A percentile compares a stretch with the other conserved stretches of the same genome.
These are phyloP conservation scores for Phaethon lepturus DNA, from an alignment of 2,113 vertebrate species.

Conservation along the genomic window DNA sequence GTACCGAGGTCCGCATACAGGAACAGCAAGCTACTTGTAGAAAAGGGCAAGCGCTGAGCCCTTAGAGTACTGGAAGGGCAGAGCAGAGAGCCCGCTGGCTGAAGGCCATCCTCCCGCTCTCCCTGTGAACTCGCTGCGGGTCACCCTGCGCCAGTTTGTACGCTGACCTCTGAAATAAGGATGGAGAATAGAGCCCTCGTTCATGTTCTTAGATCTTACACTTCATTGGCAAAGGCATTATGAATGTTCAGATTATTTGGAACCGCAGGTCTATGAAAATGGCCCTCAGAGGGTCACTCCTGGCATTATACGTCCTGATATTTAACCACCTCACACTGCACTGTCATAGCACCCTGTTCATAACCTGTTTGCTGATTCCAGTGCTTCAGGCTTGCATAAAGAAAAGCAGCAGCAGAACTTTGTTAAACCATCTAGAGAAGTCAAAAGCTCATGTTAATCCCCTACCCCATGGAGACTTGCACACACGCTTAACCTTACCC, in stretches of 20 bases:
- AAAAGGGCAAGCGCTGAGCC: neutral
- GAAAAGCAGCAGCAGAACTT: neutral
- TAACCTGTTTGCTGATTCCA: neutral
- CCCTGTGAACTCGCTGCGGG: neutral
- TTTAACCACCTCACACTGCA: neutral
- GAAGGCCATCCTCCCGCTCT: neutral
- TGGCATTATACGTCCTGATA: neutral
- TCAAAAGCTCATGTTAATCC: neutral
- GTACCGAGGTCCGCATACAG: neutral
- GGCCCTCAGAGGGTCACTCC: neutral
- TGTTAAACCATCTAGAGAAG: neutral
- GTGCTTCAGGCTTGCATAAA: neutral
- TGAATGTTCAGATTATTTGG: neutral
- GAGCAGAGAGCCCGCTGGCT: neutral
- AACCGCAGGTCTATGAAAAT: neutral
- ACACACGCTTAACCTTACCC: neutral
- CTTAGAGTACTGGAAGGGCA: neutral
- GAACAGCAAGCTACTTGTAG: slow-evolving; percentile 21
- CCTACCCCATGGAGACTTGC: neutral
- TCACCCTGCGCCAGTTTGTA: neutral
- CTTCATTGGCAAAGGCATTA: neutral
- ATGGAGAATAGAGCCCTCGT: neutral
- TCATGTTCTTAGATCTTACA: neutral
- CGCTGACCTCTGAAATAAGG: neutral
- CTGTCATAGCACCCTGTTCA: neutral